phyloP scores from a whole-genome alignment of 2,113 vertebrate genomes.

The Trochalopteron elliotii region DNA sequence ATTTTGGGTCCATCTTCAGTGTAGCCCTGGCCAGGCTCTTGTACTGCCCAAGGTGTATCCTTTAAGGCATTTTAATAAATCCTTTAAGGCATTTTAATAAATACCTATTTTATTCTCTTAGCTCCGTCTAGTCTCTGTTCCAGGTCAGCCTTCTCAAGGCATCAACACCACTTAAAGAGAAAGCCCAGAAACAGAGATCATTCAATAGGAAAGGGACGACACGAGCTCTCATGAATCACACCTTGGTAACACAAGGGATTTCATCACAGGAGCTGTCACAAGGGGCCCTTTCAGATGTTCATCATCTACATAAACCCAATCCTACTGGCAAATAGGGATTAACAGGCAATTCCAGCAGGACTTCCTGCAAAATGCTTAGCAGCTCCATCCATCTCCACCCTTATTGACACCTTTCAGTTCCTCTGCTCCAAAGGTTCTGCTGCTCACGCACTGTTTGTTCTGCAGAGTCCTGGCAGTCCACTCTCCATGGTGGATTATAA shows the following conservation, averaged over 20 bases:
- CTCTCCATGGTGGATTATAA: rapidly evolving
- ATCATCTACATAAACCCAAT: neutral
- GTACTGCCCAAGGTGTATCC: neutral
- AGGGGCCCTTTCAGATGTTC: neutral
- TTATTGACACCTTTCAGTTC: neutral
- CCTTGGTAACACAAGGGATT: neutral
- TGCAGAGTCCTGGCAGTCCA: neutral
- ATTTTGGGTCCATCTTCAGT: neutral
- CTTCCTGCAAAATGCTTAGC: neutral
- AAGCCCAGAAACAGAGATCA: neutral
- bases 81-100: neutral
- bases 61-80: neutral
- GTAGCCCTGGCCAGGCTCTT: neutral
- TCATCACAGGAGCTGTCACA: neutral
- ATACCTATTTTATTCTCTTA: neutral
- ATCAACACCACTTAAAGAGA: neutral
- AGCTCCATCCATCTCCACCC: neutral
- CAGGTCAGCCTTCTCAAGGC: neutral
- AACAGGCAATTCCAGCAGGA: neutral
- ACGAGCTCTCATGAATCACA: neutral
- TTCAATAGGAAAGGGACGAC: neutral
- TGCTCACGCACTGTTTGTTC: rapidly evolving
- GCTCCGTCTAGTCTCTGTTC: neutral
- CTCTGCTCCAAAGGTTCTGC: neutral
- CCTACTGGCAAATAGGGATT: neutral